These are phyloP conservation scores for Desmophyllum pertusum DNA, from an alignment of 92 coral and sea anemone genomes.

Conservation along the genomic window DNA sequence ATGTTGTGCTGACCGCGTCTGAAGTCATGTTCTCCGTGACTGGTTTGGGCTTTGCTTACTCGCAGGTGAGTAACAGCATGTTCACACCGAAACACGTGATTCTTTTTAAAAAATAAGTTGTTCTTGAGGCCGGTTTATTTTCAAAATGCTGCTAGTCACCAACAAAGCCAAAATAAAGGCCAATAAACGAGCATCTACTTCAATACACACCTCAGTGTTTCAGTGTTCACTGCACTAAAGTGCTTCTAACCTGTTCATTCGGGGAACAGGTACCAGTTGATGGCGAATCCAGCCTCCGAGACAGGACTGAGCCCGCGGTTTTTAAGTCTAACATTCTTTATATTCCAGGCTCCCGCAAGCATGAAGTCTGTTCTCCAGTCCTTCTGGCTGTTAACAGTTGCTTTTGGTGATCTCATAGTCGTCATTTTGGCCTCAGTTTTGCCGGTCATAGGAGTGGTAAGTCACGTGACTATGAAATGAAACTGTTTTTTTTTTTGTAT, in stretches of 20 bases:
- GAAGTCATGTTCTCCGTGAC: slow-evolving; percentile 96
- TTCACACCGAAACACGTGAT: no score
- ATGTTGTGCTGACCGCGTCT: slow-evolving; percentile 79
- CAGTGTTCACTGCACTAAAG: no score
- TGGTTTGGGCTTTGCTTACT: slow-evolving; percentile 89
- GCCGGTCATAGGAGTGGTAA: slow-evolving; percentile 83
- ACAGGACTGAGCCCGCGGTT: no score
- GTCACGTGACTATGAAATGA: background rate
- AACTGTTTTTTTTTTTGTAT: background rate
- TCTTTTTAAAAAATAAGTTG: no score
- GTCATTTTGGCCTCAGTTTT: slow-evolving; percentile 73
- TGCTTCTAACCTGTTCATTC: no score
- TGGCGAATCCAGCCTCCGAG: no score
- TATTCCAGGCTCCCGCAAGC: slow-evolving; percentile 74
- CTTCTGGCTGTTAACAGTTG: slow-evolving; percentile 87
- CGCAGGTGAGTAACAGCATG: slow-evolving; percentile 65
- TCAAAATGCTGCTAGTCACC: no score
- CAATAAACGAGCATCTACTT: no score
- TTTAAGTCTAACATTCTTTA: background rate
- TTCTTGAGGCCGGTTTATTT: no score
- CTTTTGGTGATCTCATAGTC: slow-evolving; percentile 86
- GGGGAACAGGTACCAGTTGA: no score
- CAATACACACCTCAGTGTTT: no score
- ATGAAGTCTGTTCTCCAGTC: slow-evolving; percentile 92
- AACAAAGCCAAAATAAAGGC: no score